Base-by-base conservation (phyloP, 2,797 vertebrate genomes). In the Novumbra hubbsi region DNA sequence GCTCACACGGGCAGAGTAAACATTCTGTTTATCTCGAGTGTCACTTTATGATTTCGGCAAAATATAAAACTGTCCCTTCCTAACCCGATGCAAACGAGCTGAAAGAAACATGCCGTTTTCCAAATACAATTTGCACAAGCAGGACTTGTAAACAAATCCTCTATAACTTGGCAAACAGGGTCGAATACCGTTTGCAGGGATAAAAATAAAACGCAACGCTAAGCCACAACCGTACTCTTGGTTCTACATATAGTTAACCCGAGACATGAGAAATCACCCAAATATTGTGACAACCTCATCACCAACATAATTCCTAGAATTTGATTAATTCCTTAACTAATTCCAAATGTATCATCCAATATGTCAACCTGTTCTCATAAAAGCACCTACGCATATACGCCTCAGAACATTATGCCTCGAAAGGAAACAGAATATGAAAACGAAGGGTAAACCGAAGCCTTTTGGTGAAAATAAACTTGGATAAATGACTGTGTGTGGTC, bases 11-110 rank as follows among this genome's bases (percentile, higher is more conserved):
- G 90, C 90, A 94, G 91, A 92, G 93, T 95, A 95, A 96, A 96
- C 94, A 96, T 92, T 95, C 94, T 95, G 94, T 96, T 96, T 95
- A 96, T 96, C 95, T 95, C 93, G 90, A 94, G 93, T 94, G 94
- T 93, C 92, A 92, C 91, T 95, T 93, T 94, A 95, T 93, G 92
- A 95, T 94, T 95, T 94, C 89, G 82, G 89, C 75, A 89, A 91
- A 94, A 95, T 94, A 93, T 94, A 94, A 94, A 94, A 92, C 92
- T 93, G 91, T 94, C 93, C 94, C 94, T 94, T 92, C 88, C 88
- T 87, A 87, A 92, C 92, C 92, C 92, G 86, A 89, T 89, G 92
- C 90, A 84, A 92, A 90, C 41, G 89, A 86, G 80, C 84, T 87
- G 90, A 92, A 92, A 92, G 93, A 92, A 93, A 93, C 92, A 92